phyloP scores from a whole-genome alignment of 2,797 vertebrate species.

The Trachops cirrhosus region DNA sequence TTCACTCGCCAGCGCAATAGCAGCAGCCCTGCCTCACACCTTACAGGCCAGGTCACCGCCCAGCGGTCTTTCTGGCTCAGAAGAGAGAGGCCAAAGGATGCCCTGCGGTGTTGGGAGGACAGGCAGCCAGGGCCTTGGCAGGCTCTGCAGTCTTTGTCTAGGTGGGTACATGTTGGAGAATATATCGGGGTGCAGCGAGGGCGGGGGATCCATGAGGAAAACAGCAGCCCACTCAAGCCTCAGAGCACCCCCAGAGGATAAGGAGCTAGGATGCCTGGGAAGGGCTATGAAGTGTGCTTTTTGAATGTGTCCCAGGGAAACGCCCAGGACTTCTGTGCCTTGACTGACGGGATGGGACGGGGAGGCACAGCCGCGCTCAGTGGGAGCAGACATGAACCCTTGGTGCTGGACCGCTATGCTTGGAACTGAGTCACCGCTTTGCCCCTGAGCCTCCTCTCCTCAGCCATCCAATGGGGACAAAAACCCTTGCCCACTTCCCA shows the following conservation, averaged over 20 bases:
- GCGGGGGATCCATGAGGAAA: background rate
- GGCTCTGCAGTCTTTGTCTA: no score
- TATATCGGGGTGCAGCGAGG: background rate
- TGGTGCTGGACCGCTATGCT: no score
- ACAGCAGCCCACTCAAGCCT: background rate
- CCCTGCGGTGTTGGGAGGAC: background rate
- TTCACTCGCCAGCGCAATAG: background rate
- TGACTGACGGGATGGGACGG: accelerated
- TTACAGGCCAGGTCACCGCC: background rate
- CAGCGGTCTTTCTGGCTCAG: background rate
- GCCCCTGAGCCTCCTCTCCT: background rate
- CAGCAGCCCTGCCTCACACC: background rate
- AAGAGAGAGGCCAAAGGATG: background rate
- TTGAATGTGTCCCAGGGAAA: background rate
- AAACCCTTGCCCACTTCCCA: background rate
- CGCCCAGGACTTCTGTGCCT: no score
- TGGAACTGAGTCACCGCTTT: background rate
- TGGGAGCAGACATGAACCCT: background rate
- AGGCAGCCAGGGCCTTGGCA: background rate
- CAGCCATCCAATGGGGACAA: background rate
- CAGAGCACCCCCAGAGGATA: background rate
- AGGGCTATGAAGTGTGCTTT: background rate
- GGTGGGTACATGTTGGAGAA: background rate
- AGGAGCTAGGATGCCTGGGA: background rate
- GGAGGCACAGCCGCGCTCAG: background rate